Evolutionary conservation across 2,888 invertebrate genomes (phyloP), one percentile per base, ranked within the genome.

Genomic region (Xestia xanthographa): DNA sequence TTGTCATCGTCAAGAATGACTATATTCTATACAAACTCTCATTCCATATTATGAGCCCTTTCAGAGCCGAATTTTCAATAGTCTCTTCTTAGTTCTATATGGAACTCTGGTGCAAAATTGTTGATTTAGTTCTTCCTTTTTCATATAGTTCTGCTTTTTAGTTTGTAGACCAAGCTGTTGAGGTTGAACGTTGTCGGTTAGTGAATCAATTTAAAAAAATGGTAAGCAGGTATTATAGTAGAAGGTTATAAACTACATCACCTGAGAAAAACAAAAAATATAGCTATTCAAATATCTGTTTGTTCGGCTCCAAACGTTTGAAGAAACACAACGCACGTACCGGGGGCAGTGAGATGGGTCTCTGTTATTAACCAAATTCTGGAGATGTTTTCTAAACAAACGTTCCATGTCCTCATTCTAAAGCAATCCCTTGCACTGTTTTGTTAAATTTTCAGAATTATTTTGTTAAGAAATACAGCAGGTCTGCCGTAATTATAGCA

Each of bases 341-440:
- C 58, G 58, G 60, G 62, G 68, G 41, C 69, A 75, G 53, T 76
- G 76, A 82, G 83, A 76, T 81, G 73, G 76, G 75, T 77, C 80
- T 72, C 58, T 73, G 79, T 83, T 85, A 86, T 85, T 85, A 88
- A 75, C 79, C 66, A 66, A 84, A 88, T 88, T 86, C 84, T 87
- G 72, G 63, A 82, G 78, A 85, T 84, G 77, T 83, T 84, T 82
- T 67, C 73, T 53, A 62, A 72, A 60, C 63, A 81, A 84, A 74
- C 76, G 77, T 74, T 80, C 66, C 50, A 71, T 69, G 67, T 63
- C 69, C 75, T 79, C 79, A 81, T 84, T 79, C 71, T 41, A 22
- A 56, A 76, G 77, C 71, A 75, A 85, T 80, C 79, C 72, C 38
- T 58, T 29, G 62, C 58, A 63, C 41, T 41, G 41, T 69, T 81